phyloP scores from a whole-genome alignment of 1,140 invertebrate species.

The Danaus plexippus region DNA sequence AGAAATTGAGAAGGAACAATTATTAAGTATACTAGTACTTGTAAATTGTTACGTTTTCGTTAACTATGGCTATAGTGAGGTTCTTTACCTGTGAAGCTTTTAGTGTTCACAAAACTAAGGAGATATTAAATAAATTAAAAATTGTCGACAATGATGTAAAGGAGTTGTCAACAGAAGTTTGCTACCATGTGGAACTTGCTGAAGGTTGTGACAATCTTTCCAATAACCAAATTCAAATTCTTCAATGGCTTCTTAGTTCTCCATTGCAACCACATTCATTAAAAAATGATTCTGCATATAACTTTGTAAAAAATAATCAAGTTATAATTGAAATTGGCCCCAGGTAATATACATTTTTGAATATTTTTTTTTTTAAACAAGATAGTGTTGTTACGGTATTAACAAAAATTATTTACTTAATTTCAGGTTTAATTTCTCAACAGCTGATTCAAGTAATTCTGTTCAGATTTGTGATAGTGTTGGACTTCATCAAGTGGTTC shows the following conservation, averaged over 20 bases:
- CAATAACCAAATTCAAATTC: constrained; percentile 71
- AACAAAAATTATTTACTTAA: constrained; percentile 8
- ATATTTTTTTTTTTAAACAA: not conserved
- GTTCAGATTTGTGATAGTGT: constrained; percentile 93
- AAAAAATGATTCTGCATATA: constrained; percentile 60
- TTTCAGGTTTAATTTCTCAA: constrained; percentile 92
- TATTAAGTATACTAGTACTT: constrained; percentile 4
- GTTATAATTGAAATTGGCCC: constrained; percentile 85
- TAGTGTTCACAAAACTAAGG: constrained; percentile 62
- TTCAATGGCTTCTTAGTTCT: constrained; percentile 81
- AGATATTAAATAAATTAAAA: constrained; percentile 60
- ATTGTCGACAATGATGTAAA: constrained; percentile 53
- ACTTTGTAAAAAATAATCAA: constrained; percentile 49
- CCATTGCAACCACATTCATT: constrained; percentile 74
- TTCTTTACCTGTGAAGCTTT: constrained; percentile 62
- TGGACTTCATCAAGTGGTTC: constrained; percentile 78
- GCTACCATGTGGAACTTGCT: constrained; percentile 82
- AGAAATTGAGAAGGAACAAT: constrained; percentile 1
- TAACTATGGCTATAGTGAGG: constrained; percentile 57
- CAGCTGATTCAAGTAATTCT: constrained; percentile 94
- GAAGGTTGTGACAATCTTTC: constrained; percentile 66
- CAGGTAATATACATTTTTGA: constrained; percentile 67
- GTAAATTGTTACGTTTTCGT: not conserved
- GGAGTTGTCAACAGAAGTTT: constrained; percentile 79
- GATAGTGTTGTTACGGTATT: not conserved